Percentiles rank a stretch among this genome's conserved stretches.
Conservation (phyloP, 37 sponge, comb jelly and placozoan genomes). For the Diacarnus erythraeanus region DNA sequence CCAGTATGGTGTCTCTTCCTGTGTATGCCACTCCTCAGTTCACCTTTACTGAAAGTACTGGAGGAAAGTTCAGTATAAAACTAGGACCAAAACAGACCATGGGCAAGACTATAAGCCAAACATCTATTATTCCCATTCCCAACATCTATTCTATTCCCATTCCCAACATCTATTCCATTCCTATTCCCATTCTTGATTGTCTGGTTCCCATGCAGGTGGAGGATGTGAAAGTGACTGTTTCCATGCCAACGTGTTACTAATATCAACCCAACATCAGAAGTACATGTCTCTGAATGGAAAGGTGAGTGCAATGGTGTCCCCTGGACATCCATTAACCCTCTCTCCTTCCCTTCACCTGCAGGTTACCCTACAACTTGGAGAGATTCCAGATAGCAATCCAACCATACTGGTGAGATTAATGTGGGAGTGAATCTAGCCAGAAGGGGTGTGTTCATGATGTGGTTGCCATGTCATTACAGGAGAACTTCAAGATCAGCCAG, state of each 20-base stretch:
- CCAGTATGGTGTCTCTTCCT: slow-evolving; percentile 79
- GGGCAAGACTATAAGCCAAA: slow-evolving; percentile 72
- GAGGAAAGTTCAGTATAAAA: slow-evolving; percentile 85
- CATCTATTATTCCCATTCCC: too few species aligned
- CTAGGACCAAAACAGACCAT: slow-evolving; percentile 93
- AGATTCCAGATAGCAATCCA: slow-evolving; percentile 73
- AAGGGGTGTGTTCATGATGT: too few species aligned
- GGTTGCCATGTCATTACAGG: too few species aligned
- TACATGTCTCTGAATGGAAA: slow-evolving; percentile 61
- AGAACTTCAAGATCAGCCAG: slow-evolving; percentile 80
- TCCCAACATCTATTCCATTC: slow-evolving; percentile 4
- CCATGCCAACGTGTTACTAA: slow-evolving; percentile 89
- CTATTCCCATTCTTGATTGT: background rate
- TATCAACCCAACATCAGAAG: slow-evolving; percentile 64
- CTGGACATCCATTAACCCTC: background rate
- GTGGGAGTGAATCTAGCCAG: background rate
- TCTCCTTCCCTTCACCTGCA: slow-evolving; percentile 8
- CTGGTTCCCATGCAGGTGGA: slow-evolving; percentile 63
- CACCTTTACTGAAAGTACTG: slow-evolving; percentile 57
- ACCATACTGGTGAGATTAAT: slow-evolving; percentile 44
- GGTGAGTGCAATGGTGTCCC: slow-evolving; percentile 55
- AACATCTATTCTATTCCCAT: background rate
- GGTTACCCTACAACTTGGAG: slow-evolving; percentile 60
- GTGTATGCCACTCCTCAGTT: slow-evolving; percentile 83
- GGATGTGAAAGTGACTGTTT: slow-evolving; percentile 82